Evolutionary conservation across 2,113 vertebrate genomes (phyloP).

Genomic region (Garra rufa): DNA sequence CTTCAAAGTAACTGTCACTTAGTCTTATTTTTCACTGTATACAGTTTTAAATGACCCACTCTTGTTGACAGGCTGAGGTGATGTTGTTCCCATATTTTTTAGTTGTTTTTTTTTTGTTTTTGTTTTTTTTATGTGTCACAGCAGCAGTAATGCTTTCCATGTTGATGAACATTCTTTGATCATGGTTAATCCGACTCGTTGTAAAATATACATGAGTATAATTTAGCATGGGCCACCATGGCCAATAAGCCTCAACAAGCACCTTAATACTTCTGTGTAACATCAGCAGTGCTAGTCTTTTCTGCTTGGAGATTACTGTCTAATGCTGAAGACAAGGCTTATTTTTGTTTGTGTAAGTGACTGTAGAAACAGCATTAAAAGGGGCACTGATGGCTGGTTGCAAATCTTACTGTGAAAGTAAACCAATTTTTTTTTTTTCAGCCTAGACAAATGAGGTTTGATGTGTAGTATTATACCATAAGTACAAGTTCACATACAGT

Average conservation of each 20-base stretch:
- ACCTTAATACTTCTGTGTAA: conserved; percentile 17
- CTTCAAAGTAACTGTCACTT: neutral
- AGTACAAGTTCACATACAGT: neutral
- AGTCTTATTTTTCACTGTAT: neutral
- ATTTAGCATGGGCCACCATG: neutral
- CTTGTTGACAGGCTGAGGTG: neutral
- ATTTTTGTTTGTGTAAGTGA: conserved; percentile 24
- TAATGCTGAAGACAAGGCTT: conserved; percentile 10
- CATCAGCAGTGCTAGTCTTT: conserved; percentile 6
- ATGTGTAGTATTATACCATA: neutral
- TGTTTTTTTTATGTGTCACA: neutral
- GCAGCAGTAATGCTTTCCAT: neutral
- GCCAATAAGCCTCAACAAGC: neutral
- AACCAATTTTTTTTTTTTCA: neutral
- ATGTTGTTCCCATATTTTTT: neutral
- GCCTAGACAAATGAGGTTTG: neutral
- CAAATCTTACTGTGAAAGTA: neutral
- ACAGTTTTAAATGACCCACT: neutral
- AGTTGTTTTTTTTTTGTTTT: neutral
- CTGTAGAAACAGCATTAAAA: neutral
- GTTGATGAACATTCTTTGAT: conserved; percentile 25
- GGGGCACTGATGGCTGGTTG: neutral
- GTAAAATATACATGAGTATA: conserved; percentile 4
- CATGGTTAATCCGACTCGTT: neutral
- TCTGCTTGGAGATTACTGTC: conserved; percentile 18